These are phyloP conservation scores for Diceros bicornis DNA, from an alignment of 2,797 vertebrate genomes.

Conservation along the genomic window DNA sequence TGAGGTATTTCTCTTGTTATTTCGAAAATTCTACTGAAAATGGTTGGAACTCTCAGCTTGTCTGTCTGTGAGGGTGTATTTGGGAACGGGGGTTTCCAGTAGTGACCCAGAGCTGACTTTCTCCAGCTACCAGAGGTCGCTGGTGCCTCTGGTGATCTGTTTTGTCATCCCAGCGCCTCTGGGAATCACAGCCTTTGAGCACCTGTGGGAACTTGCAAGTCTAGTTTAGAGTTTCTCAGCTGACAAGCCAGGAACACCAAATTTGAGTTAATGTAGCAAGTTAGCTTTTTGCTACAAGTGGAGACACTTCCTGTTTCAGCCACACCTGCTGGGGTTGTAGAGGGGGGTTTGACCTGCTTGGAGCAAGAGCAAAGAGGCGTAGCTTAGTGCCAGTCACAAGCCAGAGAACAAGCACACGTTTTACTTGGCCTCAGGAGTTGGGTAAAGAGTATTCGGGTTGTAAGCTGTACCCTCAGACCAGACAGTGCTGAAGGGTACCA, in stretches of 20 bases:
- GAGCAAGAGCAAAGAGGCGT: not conserved
- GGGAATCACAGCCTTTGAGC: not conserved
- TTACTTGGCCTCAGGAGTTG: not conserved
- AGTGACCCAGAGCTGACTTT: not conserved
- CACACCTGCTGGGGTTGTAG: not conserved
- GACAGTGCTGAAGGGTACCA: fast-evolving
- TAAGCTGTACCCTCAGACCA: fast-evolving
- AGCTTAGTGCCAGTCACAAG: not conserved
- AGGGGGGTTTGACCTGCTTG: not conserved
- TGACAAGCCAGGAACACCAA: not conserved
- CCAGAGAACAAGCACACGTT: not conserved
- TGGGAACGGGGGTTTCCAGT: not conserved
- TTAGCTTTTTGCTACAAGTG: not conserved
- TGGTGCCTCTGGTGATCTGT: not conserved
- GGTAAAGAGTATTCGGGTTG: not conserved
- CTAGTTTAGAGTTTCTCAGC: not conserved
- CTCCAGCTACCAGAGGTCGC: not conserved
- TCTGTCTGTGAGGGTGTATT: not conserved
- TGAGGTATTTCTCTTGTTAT: not conserved
- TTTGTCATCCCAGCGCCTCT: not conserved
- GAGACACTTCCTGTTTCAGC: not conserved
- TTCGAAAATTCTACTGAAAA: not conserved
- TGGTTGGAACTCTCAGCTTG: not conserved
- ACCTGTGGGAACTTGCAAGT: not conserved
- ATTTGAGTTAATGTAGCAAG: not conserved